Evolutionary conservation across 1,140 invertebrate genomes (phyloP).

Genomic region (Bradysia coprophila): DNA sequence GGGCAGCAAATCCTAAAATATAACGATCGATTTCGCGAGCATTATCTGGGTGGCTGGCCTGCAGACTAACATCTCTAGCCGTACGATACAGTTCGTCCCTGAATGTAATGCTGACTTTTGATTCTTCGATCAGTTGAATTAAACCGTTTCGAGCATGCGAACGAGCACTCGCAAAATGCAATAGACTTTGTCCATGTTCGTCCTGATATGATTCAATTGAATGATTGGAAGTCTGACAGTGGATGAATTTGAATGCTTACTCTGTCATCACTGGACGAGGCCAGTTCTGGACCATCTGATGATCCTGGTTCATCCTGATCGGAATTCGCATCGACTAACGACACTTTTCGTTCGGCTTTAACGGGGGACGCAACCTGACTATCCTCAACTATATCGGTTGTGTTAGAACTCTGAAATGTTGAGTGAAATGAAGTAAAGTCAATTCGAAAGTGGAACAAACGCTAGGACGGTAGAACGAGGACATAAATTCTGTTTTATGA

Average conservation of each 20-base stretch:
- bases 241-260: no score
- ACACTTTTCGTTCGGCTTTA: no score
- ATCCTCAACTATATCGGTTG: no score
- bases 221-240: no score
- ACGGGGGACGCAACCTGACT: no score
- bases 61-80: slow-evolving; percentile 65
- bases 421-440: no score
- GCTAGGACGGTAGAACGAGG: no score
- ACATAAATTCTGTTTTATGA: no score
- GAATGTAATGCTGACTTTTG: slow-evolving; percentile 53
- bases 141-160: slow-evolving; percentile 56
- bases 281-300: slow-evolving; percentile 32
- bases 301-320: slow-evolving; percentile 6
- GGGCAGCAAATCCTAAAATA: slow-evolving; percentile 50
- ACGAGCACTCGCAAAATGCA: slow-evolving; percentile 71
- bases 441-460: no score
- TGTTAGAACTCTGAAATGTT: no score
- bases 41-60: slow-evolving; percentile 59
- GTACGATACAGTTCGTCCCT: slow-evolving; percentile 71
- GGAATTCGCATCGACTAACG: not conserved
- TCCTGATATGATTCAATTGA: slow-evolving; percentile 32
- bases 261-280: slow-evolving; percentile 37
- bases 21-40: slow-evolving; percentile 64
- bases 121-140: slow-evolving; percentile 56
- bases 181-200: slow-evolving; percentile 69